Evolutionary conservation across 2,888 invertebrate species (phyloP).

Genomic region (Protodeltote pygarga): DNA sequence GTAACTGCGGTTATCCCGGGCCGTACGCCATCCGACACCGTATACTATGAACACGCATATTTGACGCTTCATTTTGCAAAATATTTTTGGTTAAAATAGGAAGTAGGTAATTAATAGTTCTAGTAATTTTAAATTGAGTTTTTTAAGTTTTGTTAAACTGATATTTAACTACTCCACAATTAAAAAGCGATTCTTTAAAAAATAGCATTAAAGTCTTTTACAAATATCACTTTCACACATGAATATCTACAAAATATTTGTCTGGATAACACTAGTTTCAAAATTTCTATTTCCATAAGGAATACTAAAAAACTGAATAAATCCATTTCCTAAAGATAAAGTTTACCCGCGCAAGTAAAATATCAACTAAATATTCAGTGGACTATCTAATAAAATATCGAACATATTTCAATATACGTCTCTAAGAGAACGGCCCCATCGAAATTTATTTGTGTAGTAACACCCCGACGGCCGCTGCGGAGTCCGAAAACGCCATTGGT

Average conservation of each 20-base stretch:
- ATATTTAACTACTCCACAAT: too few species aligned
- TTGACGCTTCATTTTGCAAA: conserved; percentile 28
- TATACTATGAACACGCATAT: conserved; percentile 45
- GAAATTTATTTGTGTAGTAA: conserved; percentile 79
- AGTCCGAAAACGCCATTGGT: conserved; percentile 72
- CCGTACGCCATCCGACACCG: conserved; percentile 49
- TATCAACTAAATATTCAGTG: conserved; percentile 62
- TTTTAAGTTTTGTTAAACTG: too few species aligned
- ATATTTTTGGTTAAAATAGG: conserved; percentile 15
- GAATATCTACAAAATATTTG: too few species aligned
- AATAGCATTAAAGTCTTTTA: too few species aligned
- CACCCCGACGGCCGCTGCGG: conserved; percentile 65
- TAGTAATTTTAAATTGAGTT: background rate
- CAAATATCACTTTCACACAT: too few species aligned
- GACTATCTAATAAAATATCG: conserved; percentile 73
- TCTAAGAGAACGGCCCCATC: conserved; percentile 66
- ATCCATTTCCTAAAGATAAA: conserved; percentile 14
- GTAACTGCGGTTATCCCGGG: conserved; percentile 66
- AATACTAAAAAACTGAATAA: conserved; percentile 16
- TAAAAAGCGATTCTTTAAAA: too few species aligned
- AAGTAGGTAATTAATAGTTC: background rate
- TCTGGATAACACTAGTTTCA: too few species aligned
- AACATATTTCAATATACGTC: conserved; percentile 73
- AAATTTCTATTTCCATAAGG: conserved; percentile 9
- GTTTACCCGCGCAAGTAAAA: conserved; percentile 33